Base-by-base conservation (phyloP, 2,888 invertebrate genomes). In the Sminthurides aquaticus region DNA sequence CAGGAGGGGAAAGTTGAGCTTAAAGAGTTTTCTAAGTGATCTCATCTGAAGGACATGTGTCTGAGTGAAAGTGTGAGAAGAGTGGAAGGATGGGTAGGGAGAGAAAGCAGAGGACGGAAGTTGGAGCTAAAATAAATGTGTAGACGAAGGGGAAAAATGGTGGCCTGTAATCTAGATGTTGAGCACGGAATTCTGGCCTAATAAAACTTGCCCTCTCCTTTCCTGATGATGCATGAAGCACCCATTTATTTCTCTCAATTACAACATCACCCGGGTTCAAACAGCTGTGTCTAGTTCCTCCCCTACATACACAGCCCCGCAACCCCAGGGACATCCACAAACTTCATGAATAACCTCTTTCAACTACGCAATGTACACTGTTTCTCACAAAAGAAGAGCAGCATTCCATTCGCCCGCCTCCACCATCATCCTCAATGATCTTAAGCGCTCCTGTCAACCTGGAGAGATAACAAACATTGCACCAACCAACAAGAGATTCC, bases 181-280 rank as follows among this genome's bases (percentile, higher is more conserved):
- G 65, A 67, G 65, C 69, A 67, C 67, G 69, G 67, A 69, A 69
- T 69, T 67, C 67, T 64, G 62, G 69, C 67, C 67, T 69, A 69
- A 69, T 69, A 69, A 67, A 67, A 67, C 67, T 62, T 56, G 62
- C 60, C 59, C 65, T 69, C 65, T 65, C 65, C 67, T 67, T 67
- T 69, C 67, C 69, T 69, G 69, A 69, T 67, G 69, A 69, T 69
- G 69, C 69, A 69, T 69, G 69, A 67, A 69, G 61, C 58, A 55
- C 57, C 64, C 69, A 65, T 67, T 69, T 69, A 67, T 67, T 34
- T 69, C 67, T 67, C 69, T 63, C 67, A 69, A 69, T 69, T 69
- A 69, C 67, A 65, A 60, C 64, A 69, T 65, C 67, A 63, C 57
- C 57, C 28, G 34, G 49, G 57, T 48, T 59, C 65, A 52, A 62